Conservation (phyloP, 2,888 invertebrate species). For the Nomada flava region DNA sequence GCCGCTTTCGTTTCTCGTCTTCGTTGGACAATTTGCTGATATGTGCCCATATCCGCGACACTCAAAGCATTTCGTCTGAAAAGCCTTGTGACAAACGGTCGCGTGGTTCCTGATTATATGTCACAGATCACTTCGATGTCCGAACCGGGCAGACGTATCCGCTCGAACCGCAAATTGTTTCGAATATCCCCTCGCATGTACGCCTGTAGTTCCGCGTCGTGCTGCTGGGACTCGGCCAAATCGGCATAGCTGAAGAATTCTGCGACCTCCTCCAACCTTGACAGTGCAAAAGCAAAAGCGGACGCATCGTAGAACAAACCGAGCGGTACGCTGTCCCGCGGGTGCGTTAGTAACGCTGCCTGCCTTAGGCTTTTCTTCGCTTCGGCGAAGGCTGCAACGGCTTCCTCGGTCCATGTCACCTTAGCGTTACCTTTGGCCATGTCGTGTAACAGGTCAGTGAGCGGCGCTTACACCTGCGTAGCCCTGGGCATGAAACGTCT, state of each 20-base stretch:
- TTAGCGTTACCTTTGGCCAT: too few relatives aligned
- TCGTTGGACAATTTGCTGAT: slow-evolving; percentile 1
- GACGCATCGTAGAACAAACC: not conserved
- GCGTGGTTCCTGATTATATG: not conserved
- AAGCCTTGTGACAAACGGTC: slow-evolving; percentile 1
- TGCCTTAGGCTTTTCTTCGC: not conserved
- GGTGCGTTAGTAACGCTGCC: slow-evolving; percentile 5
- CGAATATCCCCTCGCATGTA: not conserved
- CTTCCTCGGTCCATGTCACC: not conserved
- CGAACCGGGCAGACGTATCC: not conserved
- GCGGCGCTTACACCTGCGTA: not conserved
- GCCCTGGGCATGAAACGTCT: slow-evolving; percentile 4
- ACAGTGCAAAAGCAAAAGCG: slow-evolving; percentile 6
- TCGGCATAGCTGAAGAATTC: not conserved
- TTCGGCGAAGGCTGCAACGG: not conserved
- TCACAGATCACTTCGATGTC: not conserved
- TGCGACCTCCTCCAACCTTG: slow-evolving; percentile 17
- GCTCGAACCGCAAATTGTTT: not conserved
- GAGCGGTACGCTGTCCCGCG: not conserved
- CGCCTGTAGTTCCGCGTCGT: not conserved
- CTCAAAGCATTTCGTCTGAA: slow-evolving; percentile 11
- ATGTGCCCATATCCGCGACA: slow-evolving; percentile 7
- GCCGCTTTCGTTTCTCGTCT: not conserved
- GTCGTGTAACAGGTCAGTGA: not conserved
- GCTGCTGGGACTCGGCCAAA: not conserved